These are phyloP conservation scores for Macrostomum lignano DNA, from an alignment of 1,140 invertebrate genomes.

Conservation along the genomic window DNA sequence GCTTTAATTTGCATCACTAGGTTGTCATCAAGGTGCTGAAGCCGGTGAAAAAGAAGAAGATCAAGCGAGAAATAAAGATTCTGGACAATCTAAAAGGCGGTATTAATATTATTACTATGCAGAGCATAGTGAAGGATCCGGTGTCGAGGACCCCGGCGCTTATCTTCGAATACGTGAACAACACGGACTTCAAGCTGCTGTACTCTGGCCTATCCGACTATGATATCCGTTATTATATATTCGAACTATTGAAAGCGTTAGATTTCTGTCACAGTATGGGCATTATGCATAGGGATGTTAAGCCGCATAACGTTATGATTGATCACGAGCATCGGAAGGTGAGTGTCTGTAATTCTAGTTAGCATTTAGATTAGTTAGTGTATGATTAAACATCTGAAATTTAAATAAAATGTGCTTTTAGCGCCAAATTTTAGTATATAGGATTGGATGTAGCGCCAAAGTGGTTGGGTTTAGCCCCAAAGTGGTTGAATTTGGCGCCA, in stretches of 20 bases:
- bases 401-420: no score
- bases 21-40: constrained; percentile 92
- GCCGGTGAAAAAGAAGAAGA: constrained; percentile 99
- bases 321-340: constrained; percentile 75
- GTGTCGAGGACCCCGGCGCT: constrained; percentile 1
- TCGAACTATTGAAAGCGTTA: constrained; percentile 67
- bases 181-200: constrained; percentile 3
- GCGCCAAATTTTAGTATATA: no score
- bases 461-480: no score
- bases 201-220: constrained; percentile 1
- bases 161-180: constrained; percentile 3
- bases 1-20: no score
- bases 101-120: constrained; percentile 61
- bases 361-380: no score
- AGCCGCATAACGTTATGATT: constrained; percentile 99
- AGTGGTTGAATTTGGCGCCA: no score
- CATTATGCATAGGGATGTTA: constrained; percentile 90
- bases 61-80: constrained; percentile 99
- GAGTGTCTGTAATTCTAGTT: no score
- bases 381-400: no score
- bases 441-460: no score
- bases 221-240: constrained; percentile 81
- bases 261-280: constrained; percentile 99
- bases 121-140: neutral
- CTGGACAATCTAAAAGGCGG: constrained; percentile 93